Base-by-base conservation (phyloP, 2,797 vertebrate species). In the Acanthopagrus latus region DNA sequence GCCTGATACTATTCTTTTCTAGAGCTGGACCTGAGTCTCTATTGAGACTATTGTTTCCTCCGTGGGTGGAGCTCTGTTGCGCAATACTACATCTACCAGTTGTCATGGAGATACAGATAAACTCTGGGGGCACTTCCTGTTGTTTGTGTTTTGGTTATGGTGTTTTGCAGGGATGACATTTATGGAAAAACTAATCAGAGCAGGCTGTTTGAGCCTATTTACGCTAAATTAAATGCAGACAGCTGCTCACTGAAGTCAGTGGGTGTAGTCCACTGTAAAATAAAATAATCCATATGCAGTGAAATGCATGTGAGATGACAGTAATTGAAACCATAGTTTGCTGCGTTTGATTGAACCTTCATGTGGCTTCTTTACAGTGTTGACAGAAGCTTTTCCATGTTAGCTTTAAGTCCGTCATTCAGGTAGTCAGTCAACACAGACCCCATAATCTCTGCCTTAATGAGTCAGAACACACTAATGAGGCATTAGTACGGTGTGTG, bases 401-500 rank as follows among this genome's bases (percentile, higher is more conserved):
- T 50, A 41, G 55, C 56, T 48, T 69, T 38, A 70, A 83, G 41
- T 85, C 74, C 68, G 51, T 82, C 69, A 74, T 59, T 64, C 5
- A 78, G 82, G 60, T 55, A 64, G 67, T 76, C 74, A 63, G 75
- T 86, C 81, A 74, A 82, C 59, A 29, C 47, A 71, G 60, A 86
- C 70, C 70, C 72, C 72, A 76, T 83, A 90, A 87, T 82, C 81
- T 86, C 72, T 64, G 50, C 38, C 68, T 86, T 78, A 89, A 90
- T 85, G 79, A 90, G 71, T 91, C 84, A 82, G 51, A 81, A 75
- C 81, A 80, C 78, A 82, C 78, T 81, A 89, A 91, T 25, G 59
- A 91, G 83, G 74, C 74, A 82, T 83, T 78, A 84, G 86, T 84
- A 76, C 14, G 27, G 52, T 83, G 76, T 91, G 91, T 80, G 89